Percentiles rank a stretch among this genome's conserved stretches.
Conservation (phyloP, 2,113 vertebrate genomes). For the Xenotilapia caudafasciata region DNA sequence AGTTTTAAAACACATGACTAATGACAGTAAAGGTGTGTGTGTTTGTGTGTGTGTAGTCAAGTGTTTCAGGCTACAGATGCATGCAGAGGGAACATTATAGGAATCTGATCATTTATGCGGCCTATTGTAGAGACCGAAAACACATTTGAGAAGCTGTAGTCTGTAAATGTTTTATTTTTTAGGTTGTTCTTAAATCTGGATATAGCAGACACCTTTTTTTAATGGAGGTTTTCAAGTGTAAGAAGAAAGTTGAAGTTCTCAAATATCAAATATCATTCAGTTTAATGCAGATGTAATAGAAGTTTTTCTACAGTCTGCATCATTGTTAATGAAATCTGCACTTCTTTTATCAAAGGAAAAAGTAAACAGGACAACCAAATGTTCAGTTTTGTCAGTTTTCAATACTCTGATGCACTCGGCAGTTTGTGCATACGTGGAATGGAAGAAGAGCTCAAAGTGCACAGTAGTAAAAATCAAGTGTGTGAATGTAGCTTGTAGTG, state of each 20-base stretch:
- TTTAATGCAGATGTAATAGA: not conserved
- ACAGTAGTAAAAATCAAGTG: not conserved
- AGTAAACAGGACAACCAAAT: not conserved
- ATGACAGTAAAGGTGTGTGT: not conserved
- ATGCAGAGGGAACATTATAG: not conserved
- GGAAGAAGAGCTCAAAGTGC: not conserved
- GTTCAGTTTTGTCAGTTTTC: not conserved
- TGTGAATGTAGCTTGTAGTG: not conserved
- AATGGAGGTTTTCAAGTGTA: not conserved
- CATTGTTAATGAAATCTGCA: not conserved
- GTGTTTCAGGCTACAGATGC: not conserved
- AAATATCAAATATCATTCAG: not conserved
- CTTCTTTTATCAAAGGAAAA: not conserved
- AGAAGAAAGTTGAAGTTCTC: not conserved
- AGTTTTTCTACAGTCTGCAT: not conserved
- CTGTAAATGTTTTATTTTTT: not conserved
- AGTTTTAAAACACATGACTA: not conserved
- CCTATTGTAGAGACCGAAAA: not conserved
- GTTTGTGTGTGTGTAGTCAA: accelerated
- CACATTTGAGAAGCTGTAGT: not conserved
- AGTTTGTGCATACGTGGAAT: not conserved
- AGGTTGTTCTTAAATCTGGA: not conserved
- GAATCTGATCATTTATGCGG: not conserved
- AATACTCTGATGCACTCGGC: not conserved
- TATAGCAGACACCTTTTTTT: not conserved